Evolutionary conservation across 2,888 invertebrate species (phyloP).

Genomic region (Hydropsyche betteni): DNA sequence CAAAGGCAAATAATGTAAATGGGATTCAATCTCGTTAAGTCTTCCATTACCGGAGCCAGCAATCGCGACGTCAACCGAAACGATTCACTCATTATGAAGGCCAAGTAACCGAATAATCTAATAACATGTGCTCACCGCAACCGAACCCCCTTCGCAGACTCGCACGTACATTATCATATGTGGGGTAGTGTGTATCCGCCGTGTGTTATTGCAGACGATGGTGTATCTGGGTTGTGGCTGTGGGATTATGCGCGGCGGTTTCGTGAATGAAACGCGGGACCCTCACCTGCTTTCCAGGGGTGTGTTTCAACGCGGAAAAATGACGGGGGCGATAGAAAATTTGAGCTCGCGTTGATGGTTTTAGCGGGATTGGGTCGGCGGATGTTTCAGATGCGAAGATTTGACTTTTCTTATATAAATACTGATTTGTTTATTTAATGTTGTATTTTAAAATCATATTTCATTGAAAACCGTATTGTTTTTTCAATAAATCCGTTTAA

Average conservation of each 20-base stretch:
- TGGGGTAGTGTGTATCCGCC: slow-evolving; percentile 30
- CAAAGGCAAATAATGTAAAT: slow-evolving; percentile 46
- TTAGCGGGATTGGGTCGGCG: too few relatives aligned
- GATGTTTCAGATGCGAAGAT: too few relatives aligned
- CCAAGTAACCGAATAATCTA: slow-evolving; percentile 51
- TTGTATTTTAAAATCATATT: too few relatives aligned
- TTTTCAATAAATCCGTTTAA: too few relatives aligned
- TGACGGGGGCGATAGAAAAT: too few relatives aligned
- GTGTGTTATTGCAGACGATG: slow-evolving; percentile 20
- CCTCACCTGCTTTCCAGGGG: slow-evolving; percentile 42
- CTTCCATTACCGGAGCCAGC: slow-evolving; percentile 43
- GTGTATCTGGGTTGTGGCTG: too few relatives aligned
- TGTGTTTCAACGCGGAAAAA: too few relatives aligned
- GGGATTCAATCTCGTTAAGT: slow-evolving; percentile 47
- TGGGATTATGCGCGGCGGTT: slow-evolving; percentile 19
- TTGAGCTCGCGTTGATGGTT: too few relatives aligned
- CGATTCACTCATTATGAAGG: slow-evolving; percentile 48
- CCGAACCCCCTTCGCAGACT: slow-evolving; percentile 39
- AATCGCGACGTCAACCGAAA: slow-evolving; percentile 48
- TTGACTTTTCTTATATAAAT: too few relatives aligned
- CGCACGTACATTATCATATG: neutral
- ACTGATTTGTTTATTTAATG: too few relatives aligned
- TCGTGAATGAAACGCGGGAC: slow-evolving; percentile 50
- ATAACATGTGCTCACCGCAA: slow-evolving; percentile 48
- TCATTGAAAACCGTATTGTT: too few relatives aligned